phyloP scores from a whole-genome alignment of 2,113 vertebrate genomes.

The Heterotis niloticus region DNA sequence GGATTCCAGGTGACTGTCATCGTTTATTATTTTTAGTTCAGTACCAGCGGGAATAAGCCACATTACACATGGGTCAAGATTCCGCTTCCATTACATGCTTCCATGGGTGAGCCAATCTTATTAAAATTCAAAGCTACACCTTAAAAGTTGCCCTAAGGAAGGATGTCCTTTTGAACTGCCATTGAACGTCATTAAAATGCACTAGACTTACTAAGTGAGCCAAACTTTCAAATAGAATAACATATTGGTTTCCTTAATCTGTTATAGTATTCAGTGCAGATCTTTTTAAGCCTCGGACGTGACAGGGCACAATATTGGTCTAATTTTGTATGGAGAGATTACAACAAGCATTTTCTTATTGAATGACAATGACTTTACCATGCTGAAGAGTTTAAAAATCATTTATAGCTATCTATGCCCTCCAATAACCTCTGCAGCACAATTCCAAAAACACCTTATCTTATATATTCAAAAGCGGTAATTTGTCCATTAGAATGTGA shows the following conservation, averaged over 20 bases:
- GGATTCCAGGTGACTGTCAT: not conserved
- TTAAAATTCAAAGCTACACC: constrained; percentile 11
- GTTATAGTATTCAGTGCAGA: constrained; percentile 22
- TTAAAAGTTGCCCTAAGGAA: constrained; percentile 17
- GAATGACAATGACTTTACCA: constrained; percentile 18
- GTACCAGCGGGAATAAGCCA: not conserved
- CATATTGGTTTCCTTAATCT: constrained; percentile 30
- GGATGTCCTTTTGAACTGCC: constrained; percentile 20
- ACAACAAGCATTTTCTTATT: constrained; percentile 13
- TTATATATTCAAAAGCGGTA: too few relatives aligned
- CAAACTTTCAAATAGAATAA: constrained; percentile 27
- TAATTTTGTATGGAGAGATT: constrained; percentile 23
- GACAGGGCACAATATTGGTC: constrained; percentile 23
- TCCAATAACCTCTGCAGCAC: constrained; percentile 1
- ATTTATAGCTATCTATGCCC: constrained; percentile 13
- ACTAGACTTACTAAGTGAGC: constrained; percentile 24
- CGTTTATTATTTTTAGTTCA: constrained; percentile 2
- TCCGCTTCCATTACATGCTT: not conserved
- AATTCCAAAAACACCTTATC: not conserved
- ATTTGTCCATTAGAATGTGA: too few relatives aligned
- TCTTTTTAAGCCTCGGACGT: constrained; percentile 24
- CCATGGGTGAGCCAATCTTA: not conserved
- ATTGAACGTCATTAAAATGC: constrained; percentile 27
- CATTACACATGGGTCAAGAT: not conserved
- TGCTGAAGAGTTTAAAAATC: not conserved